These are phyloP conservation scores for Netelia melanura DNA, from an alignment of 2,888 invertebrate species.

Conservation along the genomic window DNA sequence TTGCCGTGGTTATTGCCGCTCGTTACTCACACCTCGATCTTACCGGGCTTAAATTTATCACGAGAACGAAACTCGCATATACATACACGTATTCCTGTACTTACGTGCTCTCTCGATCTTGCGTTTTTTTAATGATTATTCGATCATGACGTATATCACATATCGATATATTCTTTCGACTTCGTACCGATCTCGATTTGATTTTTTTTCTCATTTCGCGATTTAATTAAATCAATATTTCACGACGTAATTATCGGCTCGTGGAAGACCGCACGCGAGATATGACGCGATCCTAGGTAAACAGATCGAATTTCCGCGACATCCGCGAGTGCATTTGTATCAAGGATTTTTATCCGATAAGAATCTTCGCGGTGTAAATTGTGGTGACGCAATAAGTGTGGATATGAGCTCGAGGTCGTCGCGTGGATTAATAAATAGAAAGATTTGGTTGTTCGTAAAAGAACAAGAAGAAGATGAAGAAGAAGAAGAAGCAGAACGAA, in stretches of 20 bases:
- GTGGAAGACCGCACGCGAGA: slow-evolving; percentile 42
- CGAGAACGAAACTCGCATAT: slow-evolving; percentile 48
- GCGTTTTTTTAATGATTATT: too few relatives aligned
- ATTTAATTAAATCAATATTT: slow-evolving; percentile 53
- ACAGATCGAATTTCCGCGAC: slow-evolving; percentile 50
- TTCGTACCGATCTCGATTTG: neutral
- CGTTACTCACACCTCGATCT: slow-evolving; percentile 69
- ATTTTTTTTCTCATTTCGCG: slow-evolving; percentile 19
- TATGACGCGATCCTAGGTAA: slow-evolving; percentile 21
- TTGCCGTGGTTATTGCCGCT: slow-evolving; percentile 64
- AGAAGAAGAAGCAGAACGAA: too few relatives aligned
- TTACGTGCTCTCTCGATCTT: neutral
- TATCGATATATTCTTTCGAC: neutral
- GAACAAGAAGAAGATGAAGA: neutral
- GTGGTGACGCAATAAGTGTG: slow-evolving; percentile 5
- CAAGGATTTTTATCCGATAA: slow-evolving; percentile 31
- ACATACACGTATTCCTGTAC: neutral
- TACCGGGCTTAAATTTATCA: slow-evolving; percentile 66
- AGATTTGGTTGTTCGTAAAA: neutral
- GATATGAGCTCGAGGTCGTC: slow-evolving; percentile 1
- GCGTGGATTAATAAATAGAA: neutral
- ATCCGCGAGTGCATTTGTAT: neutral
- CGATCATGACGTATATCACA: neutral
- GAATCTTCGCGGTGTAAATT: neutral
- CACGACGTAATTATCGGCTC: slow-evolving; percentile 24